Percentiles rank a stretch among this genome's conserved stretches.
These are phyloP conservation scores for Seira sanloemensis DNA, from an alignment of 2,888 invertebrate species.

Conservation along the genomic window DNA sequence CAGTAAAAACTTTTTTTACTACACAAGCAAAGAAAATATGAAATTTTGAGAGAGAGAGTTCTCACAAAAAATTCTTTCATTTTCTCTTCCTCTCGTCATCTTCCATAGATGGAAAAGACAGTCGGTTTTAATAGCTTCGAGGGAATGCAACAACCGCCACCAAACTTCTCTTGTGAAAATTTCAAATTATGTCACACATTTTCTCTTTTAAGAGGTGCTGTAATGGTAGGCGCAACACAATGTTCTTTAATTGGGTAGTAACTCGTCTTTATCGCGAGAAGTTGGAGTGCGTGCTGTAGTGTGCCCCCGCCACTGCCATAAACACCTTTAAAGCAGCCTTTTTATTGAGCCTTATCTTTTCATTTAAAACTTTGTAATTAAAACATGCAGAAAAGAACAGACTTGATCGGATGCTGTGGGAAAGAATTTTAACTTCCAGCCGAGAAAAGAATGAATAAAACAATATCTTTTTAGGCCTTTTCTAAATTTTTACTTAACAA, in stretches of 20 bases:
- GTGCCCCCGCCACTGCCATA: neutral
- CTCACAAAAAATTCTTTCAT: neutral
- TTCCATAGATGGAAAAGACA: neutral
- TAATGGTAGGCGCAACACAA: neutral
- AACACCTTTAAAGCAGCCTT: neutral
- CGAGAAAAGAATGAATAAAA: no score
- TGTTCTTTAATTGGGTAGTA: neutral
- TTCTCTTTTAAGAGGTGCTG: constrained; percentile 9
- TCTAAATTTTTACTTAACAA: no score
- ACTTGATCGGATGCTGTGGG: no score
- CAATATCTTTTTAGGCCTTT: no score
- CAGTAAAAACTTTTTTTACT: neutral
- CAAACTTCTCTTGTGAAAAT: constrained; percentile 32
- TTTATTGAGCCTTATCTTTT: neutral
- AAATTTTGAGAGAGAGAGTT: neutral
- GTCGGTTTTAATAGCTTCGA: constrained; percentile 33
- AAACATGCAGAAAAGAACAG: no score
- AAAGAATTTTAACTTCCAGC: no score
- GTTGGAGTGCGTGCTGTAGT: no score
- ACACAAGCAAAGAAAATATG: neutral
- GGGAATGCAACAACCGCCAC: constrained; percentile 45
- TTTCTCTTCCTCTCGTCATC: neutral
- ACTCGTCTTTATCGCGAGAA: neutral
- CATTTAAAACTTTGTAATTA: neutral
- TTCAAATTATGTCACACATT: constrained; percentile 57